Evolutionary conservation across 2,888 invertebrate species (phyloP), one percentile per base, ranked within the genome.

Genomic region (Zele albiditarsus): DNA sequence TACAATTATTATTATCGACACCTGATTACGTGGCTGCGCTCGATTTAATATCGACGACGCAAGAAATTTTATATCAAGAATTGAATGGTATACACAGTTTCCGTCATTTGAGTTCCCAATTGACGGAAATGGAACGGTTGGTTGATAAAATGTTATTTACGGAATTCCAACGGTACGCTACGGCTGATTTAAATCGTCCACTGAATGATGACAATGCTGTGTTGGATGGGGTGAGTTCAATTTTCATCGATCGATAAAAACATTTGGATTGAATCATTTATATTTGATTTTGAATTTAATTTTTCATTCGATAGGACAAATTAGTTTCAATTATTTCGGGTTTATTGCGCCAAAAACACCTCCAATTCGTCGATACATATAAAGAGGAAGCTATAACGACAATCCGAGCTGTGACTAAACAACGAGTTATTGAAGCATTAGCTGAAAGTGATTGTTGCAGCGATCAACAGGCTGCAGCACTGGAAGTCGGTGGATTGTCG

Each of bases 11-110:
- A 67, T 91, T 99, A 62, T 97, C 98, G 78, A 97, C 97, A 12
- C 97, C 97, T 78, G 99, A 99, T 90, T 99, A 98, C 91, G 98
- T 98, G 49, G 98, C 97, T 57, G 99, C 99, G 0, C 91, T 99
- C 77, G 99, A 99, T 90, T 92, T 99, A 77, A 99, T 99, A 82
- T 94, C 96, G 80, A 98, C 98, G 3, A 98, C 99, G 2, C 97
- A 98, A 90, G 98, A 97, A 89, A 96, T 98, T 73, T 91, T 99
- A 46, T 92, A 94, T 12, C 95, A 96, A 82, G 97, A 97, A 87
- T 91, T 99, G 60, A 94, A 96, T 79, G 98, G 98, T 20, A 93
- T 99, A 66, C 96, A 97, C 84, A 96, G 98, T 87, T 97, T 99
- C 85, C 94, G 98, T 82, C 98, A 99, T 91, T 91, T 99, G 77